phyloP scores from a whole-genome alignment of 2,113 vertebrate genomes.

The Brachypodius melanocephalos region DNA sequence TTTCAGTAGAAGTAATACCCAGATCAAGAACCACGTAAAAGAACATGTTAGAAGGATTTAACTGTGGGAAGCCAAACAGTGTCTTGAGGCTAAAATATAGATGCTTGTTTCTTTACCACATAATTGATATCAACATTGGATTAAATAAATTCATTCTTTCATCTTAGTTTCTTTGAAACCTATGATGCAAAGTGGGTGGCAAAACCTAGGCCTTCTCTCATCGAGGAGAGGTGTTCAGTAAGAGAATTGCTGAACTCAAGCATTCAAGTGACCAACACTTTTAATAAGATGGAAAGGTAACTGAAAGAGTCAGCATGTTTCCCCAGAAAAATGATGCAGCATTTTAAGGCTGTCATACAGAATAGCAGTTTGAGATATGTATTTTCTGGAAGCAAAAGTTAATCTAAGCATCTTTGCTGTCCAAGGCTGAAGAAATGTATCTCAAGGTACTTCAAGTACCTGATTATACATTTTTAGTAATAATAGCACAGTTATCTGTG shows the following conservation, averaged over 20 bases:
- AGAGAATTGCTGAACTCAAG: not conserved
- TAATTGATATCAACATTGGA: not conserved
- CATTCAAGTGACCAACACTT: not conserved
- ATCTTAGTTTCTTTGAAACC: not conserved
- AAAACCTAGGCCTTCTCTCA: not conserved
- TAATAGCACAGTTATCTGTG: not conserved
- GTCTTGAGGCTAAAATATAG: not conserved
- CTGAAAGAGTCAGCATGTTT: not conserved
- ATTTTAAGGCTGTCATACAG: not conserved
- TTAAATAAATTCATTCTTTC: not conserved
- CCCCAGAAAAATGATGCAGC: not conserved
- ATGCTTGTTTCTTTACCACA: not conserved
- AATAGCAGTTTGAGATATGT: not conserved
- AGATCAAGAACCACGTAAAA: not conserved
- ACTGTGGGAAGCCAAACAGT: not conserved
- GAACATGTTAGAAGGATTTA: not conserved
- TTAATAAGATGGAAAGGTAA: not conserved
- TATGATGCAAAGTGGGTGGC: not conserved
- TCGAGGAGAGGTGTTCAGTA: rapidly evolving
- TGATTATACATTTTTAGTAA: not conserved
- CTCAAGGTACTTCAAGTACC: not conserved
- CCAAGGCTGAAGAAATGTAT: not conserved
- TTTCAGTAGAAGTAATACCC: not conserved
- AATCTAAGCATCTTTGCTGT: not conserved
- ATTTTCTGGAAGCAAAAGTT: not conserved